Percentiles rank a stretch among this genome's conserved stretches.
These are phyloP conservation scores for Vidua macroura DNA, from an alignment of 2,113 vertebrate genomes.

Conservation along the genomic window DNA sequence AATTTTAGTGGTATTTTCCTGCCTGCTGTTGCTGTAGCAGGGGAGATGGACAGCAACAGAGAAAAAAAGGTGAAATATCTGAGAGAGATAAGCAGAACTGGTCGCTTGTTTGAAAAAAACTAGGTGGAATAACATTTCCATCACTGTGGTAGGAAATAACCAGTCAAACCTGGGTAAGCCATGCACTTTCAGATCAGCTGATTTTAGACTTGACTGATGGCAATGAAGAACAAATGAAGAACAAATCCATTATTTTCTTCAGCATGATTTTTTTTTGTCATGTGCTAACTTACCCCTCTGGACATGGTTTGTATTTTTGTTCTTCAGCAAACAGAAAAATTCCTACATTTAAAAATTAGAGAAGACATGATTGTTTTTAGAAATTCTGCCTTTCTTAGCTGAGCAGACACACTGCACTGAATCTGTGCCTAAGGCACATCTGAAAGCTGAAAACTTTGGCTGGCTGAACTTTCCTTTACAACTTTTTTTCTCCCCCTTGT, in stretches of 20 bases:
- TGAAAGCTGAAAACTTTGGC: background rate
- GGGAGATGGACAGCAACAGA: background rate
- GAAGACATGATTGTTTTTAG: background rate
- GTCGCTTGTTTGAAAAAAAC: background rate
- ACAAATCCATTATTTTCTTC: background rate
- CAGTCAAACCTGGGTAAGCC: background rate
- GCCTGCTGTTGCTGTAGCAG: background rate
- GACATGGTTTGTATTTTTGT: background rate
- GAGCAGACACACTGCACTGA: background rate
- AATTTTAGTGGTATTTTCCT: background rate
- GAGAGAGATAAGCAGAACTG: background rate
- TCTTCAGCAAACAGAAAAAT: background rate
- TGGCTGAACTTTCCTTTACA: background rate
- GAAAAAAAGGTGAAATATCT: background rate
- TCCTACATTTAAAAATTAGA: background rate
- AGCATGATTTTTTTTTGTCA: background rate
- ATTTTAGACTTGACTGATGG: background rate
- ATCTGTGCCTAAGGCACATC: background rate
- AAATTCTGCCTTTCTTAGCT: background rate
- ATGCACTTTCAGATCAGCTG: background rate
- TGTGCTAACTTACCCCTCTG: background rate
- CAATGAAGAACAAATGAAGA: background rate
- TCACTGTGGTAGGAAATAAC: background rate
- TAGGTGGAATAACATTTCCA: background rate
- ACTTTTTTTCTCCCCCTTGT: background rate